Evolutionary conservation across 2,888 invertebrate genomes (phyloP).

Genomic region (Netelia melanura): DNA sequence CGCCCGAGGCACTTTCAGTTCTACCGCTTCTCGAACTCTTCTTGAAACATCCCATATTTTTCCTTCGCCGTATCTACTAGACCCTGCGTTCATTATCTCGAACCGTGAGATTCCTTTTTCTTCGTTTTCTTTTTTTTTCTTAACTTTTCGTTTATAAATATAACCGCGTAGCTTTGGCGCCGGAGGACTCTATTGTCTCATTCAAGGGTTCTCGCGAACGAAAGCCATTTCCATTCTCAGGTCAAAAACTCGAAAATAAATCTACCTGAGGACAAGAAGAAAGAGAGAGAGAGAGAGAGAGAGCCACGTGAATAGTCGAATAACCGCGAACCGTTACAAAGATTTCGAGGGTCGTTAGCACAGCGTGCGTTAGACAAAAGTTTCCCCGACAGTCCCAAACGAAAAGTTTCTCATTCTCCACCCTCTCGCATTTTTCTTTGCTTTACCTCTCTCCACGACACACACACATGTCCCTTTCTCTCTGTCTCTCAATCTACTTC

Average conservation of each 20-base stretch:
- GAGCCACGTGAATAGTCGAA: not conserved
- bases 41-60: constrained; percentile 8
- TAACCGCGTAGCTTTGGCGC: too few species aligned
- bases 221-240: constrained; percentile 9
- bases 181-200: not conserved
- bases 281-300: not conserved
- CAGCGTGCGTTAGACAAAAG: constrained; percentile 19
- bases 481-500: constrained; percentile 34
- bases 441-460: not conserved
- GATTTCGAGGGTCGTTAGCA: constrained; percentile 46
- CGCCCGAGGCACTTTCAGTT: too few species aligned
- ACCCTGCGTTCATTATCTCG: not conserved
- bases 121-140: too few species aligned
- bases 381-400: constrained; percentile 32
- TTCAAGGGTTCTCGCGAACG: not conserved
- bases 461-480: not conserved
- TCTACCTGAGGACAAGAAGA: not conserved
- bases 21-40: not conserved
- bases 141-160: too few species aligned
- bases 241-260: constrained; percentile 2
- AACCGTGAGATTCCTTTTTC: constrained; percentile 5
- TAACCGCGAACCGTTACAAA: constrained; percentile 24
- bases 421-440: constrained; percentile 19
- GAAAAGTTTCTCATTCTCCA: not conserved
- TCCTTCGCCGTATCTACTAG: not conserved